Base-by-base conservation (phyloP, 2,888 invertebrate species). In the Leptinotarsa juncta region DNA sequence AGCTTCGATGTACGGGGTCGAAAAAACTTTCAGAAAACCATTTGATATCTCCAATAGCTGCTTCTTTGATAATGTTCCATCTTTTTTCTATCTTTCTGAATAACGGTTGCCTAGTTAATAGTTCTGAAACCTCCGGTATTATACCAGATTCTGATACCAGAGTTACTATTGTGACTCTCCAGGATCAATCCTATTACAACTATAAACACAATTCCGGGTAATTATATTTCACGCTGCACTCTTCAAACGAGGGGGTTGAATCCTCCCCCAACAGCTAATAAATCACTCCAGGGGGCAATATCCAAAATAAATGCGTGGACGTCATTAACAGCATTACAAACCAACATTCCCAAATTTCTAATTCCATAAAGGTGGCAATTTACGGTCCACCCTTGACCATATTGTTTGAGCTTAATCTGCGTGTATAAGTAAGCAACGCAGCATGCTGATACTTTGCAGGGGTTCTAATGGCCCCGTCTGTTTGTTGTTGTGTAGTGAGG, bases 311-410 rank as follows among this genome's bases (percentile, higher is more conserved):
- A 69, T 51, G 69, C 69, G 62, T 42, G 60, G 71, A 78, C 67
- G 77, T 76, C 79, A 81, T 82, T 83, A 79, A 80, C 77, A 75
- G 76, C 76, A 80, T 81, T 79, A 79, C 80, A 76, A 78, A 75
- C 78, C 76, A 77, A 78, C 79, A 77, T 77, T 78, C 74, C 79
- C 70, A 74, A 79, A 76, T 77, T 76, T 70, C 81, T 82, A 82
- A 83, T 83, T 78, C 81, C 80, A 83, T 82, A 79, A 81, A 82
- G 82, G 83, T 83, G 82, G 82, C 81, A 80, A 80, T 81, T 81
- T 78, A 75, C 78, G 76, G 81, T 80, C 78, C 83, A 77, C 78
- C 74, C 73, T 81, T 75, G 80, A 80, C 81, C 81, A 80, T 82
- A 81, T 82, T 82, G 81, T 78, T 79, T 77, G 79, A 78, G 79